phyloP scores from a whole-genome alignment of 2,797 vertebrate genomes.

The Micropoecilia bifurca region DNA sequence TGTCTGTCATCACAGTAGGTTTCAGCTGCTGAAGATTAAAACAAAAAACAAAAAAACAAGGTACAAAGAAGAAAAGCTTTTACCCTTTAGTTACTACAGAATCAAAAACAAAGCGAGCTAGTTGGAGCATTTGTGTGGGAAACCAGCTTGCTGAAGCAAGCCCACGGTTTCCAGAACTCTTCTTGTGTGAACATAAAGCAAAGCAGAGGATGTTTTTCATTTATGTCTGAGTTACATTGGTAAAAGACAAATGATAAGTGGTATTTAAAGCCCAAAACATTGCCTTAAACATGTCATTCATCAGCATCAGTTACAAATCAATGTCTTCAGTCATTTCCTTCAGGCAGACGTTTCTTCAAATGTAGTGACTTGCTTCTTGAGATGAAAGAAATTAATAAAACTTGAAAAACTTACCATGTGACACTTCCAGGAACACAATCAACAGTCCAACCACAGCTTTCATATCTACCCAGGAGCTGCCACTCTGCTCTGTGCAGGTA shows the following conservation, averaged over 20 bases:
- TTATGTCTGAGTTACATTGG: neutral
- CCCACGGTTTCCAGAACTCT: neutral
- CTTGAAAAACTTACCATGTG: slow-evolving; percentile 20
- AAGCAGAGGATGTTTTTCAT: neutral
- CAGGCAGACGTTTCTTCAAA: neutral
- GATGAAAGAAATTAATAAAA: neutral
- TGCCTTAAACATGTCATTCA: neutral
- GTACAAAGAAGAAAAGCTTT: neutral
- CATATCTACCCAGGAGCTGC: slow-evolving; percentile 16
- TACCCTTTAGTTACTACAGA: neutral
- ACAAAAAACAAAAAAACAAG: neutral
- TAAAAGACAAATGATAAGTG: neutral
- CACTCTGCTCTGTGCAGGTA: neutral
- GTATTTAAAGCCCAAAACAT: neutral
- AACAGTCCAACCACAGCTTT: slow-evolving; percentile 20
- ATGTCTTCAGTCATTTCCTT: neutral
- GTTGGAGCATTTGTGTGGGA: neutral
- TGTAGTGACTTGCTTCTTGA: neutral
- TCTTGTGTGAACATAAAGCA: neutral
- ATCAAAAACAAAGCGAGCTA: neutral
- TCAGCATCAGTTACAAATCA: neutral
- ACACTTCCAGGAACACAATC: slow-evolving; percentile 13
- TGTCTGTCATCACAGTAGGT: neutral
- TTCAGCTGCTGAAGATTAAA: neutral
- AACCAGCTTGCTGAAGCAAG: neutral